A percentile compares a stretch with the other conserved stretches of the same genome.
Conservation (phyloP, 2,113 vertebrate genomes). For the Setophaga petechia region DNA sequence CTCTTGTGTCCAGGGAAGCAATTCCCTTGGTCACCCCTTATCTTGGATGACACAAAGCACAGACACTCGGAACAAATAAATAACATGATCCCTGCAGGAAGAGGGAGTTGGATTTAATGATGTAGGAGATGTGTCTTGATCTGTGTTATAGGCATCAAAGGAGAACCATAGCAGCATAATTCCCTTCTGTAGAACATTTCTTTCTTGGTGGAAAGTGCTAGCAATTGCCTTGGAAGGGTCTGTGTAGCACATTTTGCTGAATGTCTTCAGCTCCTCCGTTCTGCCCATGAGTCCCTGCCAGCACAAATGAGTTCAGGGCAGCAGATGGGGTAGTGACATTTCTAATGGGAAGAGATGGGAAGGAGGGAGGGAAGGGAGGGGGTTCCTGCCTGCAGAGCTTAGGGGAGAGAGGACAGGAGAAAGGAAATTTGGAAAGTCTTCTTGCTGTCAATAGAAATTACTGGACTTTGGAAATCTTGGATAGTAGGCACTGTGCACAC, state of each 20-base stretch:
- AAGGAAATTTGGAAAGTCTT: background rate
- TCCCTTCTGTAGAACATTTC: background rate
- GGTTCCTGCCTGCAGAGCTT: background rate
- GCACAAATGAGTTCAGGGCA: background rate
- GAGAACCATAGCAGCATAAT: background rate
- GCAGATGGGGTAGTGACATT: slow-evolving; percentile 50
- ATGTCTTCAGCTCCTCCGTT: background rate
- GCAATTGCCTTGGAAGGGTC: background rate
- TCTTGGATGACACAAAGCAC: background rate
- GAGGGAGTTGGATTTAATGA: background rate
- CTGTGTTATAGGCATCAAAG: background rate
- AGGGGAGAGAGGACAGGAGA: background rate
- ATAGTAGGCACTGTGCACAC: background rate
- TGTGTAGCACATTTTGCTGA: background rate
- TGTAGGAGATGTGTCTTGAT: background rate
- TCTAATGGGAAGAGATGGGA: background rate
- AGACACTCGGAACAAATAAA: background rate
- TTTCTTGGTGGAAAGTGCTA: background rate
- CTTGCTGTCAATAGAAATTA: background rate
- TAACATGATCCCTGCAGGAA: background rate
- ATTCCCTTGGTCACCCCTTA: background rate
- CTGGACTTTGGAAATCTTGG: background rate
- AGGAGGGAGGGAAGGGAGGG: background rate
- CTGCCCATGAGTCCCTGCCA: background rate
- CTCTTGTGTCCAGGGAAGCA: background rate